These are phyloP conservation scores for Drosophila pectinifera DNA, from an alignment of 1,140 invertebrate genomes.

Conservation along the genomic window DNA sequence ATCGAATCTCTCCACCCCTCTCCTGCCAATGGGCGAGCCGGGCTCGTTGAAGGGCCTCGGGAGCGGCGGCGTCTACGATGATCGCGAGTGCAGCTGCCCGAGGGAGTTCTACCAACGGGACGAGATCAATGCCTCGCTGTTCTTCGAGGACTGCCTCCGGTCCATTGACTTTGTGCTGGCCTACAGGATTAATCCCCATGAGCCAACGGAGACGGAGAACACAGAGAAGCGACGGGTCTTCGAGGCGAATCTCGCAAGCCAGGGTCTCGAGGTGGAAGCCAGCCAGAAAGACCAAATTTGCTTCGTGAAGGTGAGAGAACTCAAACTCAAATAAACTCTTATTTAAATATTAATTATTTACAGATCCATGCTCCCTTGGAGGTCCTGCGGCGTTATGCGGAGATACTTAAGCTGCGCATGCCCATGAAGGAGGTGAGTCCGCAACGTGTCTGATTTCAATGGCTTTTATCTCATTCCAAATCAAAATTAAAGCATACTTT, in stretches of 20 bases:
- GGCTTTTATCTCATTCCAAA: background rate
- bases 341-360: slow-evolving; percentile 58
- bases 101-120: slow-evolving; percentile 64
- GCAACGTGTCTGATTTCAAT: accelerated
- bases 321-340: no score
- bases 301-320: slow-evolving; percentile 88
- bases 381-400: slow-evolving; percentile 95
- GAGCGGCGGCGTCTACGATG: slow-evolving; percentile 52
- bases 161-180: slow-evolving; percentile 92
- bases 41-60: slow-evolving; percentile 13
- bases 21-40: slow-evolving; percentile 75
- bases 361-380: slow-evolving; percentile 94
- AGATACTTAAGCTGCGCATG: slow-evolving; percentile 97
- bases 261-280: slow-evolving; percentile 89
- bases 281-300: slow-evolving; percentile 87
- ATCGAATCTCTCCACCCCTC: slow-evolving; percentile 50
- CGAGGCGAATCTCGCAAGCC: slow-evolving; percentile 88
- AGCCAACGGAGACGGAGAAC: slow-evolving; percentile 84
- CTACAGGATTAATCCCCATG: slow-evolving; percentile 87
- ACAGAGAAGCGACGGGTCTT: slow-evolving; percentile 86
- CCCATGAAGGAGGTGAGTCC: slow-evolving; percentile 93
- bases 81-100: slow-evolving; percentile 72
- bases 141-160: slow-evolving; percentile 88
- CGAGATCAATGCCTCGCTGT: slow-evolving; percentile 86
- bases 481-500: slow-evolving; percentile 30